These are phyloP conservation scores for Carcharodon carcharias DNA, from an alignment of 2,797 vertebrate species.

Conservation along the genomic window DNA sequence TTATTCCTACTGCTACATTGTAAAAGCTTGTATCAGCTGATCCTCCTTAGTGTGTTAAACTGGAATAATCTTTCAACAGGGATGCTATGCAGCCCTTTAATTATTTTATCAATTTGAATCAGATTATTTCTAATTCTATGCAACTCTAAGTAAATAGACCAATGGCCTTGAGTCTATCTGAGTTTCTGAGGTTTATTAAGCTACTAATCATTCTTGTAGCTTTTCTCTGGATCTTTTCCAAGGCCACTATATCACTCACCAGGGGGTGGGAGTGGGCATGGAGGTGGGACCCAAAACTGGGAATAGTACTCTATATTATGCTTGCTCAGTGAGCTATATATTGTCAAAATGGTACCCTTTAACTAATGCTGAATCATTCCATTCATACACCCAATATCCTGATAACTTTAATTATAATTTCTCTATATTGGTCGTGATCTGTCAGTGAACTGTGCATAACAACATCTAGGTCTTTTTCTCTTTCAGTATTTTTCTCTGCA, in stretches of 20 bases:
- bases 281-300: not conserved
- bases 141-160: not conserved
- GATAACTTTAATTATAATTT: too few relatives aligned
- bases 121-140: not conserved
- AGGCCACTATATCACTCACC: not conserved
- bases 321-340: not conserved
- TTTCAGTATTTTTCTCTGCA: too few relatives aligned
- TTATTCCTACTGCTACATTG: not conserved
- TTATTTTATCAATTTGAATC: not conserved
- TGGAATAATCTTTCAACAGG: not conserved
- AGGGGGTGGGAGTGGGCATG: not conserved
- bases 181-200: not conserved
- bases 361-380: too few relatives aligned
- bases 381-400: too few relatives aligned
- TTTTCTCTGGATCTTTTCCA: not conserved
- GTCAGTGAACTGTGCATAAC: too few relatives aligned
- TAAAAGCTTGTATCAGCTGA: not conserved
- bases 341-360: too few relatives aligned
- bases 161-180: not conserved
- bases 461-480: too few relatives aligned
- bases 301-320: not conserved
- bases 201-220: not conserved
- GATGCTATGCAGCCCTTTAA: not conserved
- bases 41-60: not conserved
- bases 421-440: too few relatives aligned